Percentiles rank a stretch among this genome's conserved stretches.
Evolutionary conservation across 1,140 invertebrate species (phyloP).

Genomic region (Trichogramma pretiosum): DNA sequence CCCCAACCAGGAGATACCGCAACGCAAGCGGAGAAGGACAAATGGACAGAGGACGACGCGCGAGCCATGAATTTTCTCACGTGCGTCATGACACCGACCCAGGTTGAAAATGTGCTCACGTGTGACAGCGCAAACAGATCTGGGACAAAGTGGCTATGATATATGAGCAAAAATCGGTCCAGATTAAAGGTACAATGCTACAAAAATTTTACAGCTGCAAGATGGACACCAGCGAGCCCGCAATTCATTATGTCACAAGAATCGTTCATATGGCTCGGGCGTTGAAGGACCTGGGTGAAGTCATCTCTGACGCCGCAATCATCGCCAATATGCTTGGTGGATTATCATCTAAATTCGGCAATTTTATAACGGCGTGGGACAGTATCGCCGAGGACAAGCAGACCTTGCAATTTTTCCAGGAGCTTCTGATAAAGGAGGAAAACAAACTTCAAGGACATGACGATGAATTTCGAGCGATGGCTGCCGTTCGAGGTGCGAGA

Average conservation of each 20-base stretch:
- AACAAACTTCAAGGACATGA: no score
- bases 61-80: no score
- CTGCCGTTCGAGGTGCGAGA: no score
- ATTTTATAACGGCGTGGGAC: background rate
- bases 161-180: background rate
- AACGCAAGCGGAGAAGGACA: no score
- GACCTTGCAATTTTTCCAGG: background rate
- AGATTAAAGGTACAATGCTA: background rate
- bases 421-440: slow-evolving; percentile 1
- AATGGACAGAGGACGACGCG: no score
- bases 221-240: background rate
- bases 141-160: no score
- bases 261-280: background rate
- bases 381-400: background rate
- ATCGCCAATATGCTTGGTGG: background rate
- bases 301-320: background rate
- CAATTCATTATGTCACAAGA: background rate
- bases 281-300: background rate
- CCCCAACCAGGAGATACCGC: no score
- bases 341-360: background rate
- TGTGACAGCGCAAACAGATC: no score
- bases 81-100: no score
- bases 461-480: no score
- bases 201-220: background rate
- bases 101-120: no score